These are phyloP conservation scores for Drosophila lacteicornis DNA, from an alignment of 1,140 invertebrate species.

Conservation along the genomic window DNA sequence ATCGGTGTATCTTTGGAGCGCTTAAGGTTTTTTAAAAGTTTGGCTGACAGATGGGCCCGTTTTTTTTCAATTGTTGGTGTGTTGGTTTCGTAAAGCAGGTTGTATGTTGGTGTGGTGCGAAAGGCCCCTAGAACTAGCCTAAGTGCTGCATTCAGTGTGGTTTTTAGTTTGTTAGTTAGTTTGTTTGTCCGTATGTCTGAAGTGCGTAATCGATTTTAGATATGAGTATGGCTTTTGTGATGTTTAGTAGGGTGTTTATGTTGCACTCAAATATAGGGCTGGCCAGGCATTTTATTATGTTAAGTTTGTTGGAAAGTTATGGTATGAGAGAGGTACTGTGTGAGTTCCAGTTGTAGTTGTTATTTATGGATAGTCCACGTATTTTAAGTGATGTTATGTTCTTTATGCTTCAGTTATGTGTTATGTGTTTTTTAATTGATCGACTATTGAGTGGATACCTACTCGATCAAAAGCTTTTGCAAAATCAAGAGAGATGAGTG, in stretches of 20 bases:
- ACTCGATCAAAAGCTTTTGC: constrained; percentile 6
- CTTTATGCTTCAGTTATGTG: not conserved
- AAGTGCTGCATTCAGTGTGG: too few species aligned
- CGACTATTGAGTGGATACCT: not conserved
- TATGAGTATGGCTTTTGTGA: not conserved
- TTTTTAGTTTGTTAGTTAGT: too few species aligned
- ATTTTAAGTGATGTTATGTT: not conserved
- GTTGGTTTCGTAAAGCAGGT: not conserved
- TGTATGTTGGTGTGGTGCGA: not conserved
- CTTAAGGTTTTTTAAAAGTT: constrained; percentile 2
- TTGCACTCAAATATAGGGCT: not conserved
- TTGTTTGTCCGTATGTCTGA: not conserved
- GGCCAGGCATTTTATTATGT: constrained; percentile 1
- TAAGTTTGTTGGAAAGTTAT: constrained; percentile 4
- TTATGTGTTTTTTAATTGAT: not conserved
- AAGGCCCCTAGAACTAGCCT: not conserved
- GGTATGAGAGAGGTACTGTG: constrained; percentile 1
- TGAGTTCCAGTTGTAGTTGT: constrained; percentile 3
- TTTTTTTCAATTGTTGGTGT: not conserved
- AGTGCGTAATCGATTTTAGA: not conserved
- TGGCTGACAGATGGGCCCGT: not conserved
- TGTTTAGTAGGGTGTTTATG: not conserved
- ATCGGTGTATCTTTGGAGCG: not conserved
- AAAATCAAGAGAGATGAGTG: constrained; percentile 14
- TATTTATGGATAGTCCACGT: constrained; percentile 1